Evolutionary conservation across 2,797 vertebrate species (phyloP).

Genomic region (Amblyopsis hoosieri): DNA sequence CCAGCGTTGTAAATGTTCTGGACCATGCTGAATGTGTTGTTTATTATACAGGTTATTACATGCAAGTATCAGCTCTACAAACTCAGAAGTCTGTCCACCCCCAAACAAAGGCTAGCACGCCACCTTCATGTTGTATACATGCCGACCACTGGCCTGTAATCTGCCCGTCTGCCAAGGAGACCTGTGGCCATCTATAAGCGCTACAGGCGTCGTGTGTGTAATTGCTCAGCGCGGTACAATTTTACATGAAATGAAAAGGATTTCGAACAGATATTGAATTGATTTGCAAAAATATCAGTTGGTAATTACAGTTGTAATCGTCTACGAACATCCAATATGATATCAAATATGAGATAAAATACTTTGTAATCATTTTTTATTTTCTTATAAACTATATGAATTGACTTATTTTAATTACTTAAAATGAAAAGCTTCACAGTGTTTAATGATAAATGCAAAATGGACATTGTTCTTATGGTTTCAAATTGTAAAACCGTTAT

Average conservation of each 20-base stretch:
- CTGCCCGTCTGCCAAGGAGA: conserved; percentile 68
- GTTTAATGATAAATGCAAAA: no score
- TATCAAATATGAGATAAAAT: no score
- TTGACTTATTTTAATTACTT: no score
- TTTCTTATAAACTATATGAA: no score
- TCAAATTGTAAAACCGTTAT: no score
- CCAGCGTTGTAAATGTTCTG: conserved; percentile 26
- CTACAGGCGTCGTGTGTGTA: conserved; percentile 68
- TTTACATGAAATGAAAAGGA: conserved; percentile 24
- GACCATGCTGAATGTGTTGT: conserved; percentile 43
- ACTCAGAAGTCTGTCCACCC: conserved; percentile 58
- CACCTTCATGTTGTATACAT: conserved; percentile 73
- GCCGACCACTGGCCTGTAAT: conserved; percentile 70
- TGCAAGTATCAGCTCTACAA: conserved; percentile 58
- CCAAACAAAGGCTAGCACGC: conserved; percentile 68
- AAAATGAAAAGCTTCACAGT: no score
- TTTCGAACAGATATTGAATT: no score
- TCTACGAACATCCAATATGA: no score
- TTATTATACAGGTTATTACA: conserved; percentile 44
- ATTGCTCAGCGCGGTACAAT: conserved; percentile 67
- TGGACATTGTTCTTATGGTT: no score
- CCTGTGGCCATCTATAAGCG: conserved; percentile 74
- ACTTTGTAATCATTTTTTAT: no score
- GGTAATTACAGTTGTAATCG: no score
- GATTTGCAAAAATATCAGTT: no score